Conservation (phyloP, 2,888 invertebrate species). For the Heteromurus nitidus region DNA sequence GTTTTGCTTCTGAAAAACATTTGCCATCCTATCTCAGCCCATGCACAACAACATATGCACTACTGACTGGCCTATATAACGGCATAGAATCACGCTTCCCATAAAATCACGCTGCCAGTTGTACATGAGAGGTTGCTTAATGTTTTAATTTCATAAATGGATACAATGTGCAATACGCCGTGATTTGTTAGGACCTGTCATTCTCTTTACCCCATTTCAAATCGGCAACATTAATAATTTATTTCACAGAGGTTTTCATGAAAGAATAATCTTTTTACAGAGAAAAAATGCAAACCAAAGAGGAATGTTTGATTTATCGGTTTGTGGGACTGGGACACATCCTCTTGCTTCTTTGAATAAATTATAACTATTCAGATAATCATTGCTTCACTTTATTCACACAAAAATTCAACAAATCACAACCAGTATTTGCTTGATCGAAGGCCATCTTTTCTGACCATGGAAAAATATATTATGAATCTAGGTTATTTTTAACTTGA, state of each 20-base stretch:
- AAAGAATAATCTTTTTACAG: too few relatives aligned
- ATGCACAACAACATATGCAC: too few relatives aligned
- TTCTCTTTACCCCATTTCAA: too few relatives aligned
- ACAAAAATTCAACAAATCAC: background rate
- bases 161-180: background rate
- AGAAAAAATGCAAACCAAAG: too few relatives aligned
- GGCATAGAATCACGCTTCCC: too few relatives aligned
- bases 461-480: background rate
- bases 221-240: too few relatives aligned
- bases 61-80: too few relatives aligned
- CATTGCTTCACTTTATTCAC: background rate
- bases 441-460: background rate
- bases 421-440: background rate
- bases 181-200: constrained; percentile 18
- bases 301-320: too few relatives aligned
- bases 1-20: too few relatives aligned
- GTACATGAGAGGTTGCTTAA: constrained; percentile 18
- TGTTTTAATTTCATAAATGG: constrained; percentile 42
- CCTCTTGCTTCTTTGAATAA: background rate
- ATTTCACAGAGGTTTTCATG: too few relatives aligned
- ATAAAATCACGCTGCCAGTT: background rate
- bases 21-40: too few relatives aligned
- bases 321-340: too few relatives aligned
- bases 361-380: background rate
- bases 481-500: constrained; percentile 6